Percentiles rank a stretch among this genome's conserved stretches.
Conservation (phyloP, 2,888 invertebrate species). For the Rotaria sp. region DNA sequence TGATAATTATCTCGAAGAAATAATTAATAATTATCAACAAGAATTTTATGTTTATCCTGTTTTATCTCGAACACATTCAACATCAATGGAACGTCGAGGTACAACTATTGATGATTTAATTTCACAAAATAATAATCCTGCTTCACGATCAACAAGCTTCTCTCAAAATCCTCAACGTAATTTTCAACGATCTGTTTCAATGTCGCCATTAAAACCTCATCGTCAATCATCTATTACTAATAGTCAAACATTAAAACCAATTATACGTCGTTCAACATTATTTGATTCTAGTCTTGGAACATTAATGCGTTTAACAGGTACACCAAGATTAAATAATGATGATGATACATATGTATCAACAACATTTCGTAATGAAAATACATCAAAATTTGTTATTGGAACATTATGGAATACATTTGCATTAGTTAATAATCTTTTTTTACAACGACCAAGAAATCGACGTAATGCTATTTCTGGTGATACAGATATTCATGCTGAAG, state of each 20-base stretch:
- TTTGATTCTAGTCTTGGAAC: background rate
- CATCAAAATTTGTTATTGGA: constrained; percentile 6
- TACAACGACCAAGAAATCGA: background rate
- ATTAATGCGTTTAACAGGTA: background rate
- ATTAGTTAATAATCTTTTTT: constrained; percentile 8
- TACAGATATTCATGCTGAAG: background rate
- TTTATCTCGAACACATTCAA: background rate
- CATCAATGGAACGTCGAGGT: background rate
- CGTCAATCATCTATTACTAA: background rate
- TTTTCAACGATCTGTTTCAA: background rate
- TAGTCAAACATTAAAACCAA: background rate
- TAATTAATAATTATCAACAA: background rate
- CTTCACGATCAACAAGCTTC: background rate
- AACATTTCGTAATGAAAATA: constrained; percentile 17
- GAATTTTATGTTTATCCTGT: background rate
- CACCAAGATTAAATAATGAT: background rate
- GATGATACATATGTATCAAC: constrained; percentile 7
- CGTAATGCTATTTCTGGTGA: background rate
- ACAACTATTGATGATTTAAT: constrained; percentile 1
- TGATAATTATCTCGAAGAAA: background rate
- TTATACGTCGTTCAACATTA: background rate
- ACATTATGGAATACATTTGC: constrained; percentile 28
- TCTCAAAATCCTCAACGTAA: background rate
- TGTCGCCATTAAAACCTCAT: background rate
- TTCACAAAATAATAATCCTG: background rate